phyloP scores from a whole-genome alignment of 2,888 invertebrate genomes.

The Cheilosia impressa region DNA sequence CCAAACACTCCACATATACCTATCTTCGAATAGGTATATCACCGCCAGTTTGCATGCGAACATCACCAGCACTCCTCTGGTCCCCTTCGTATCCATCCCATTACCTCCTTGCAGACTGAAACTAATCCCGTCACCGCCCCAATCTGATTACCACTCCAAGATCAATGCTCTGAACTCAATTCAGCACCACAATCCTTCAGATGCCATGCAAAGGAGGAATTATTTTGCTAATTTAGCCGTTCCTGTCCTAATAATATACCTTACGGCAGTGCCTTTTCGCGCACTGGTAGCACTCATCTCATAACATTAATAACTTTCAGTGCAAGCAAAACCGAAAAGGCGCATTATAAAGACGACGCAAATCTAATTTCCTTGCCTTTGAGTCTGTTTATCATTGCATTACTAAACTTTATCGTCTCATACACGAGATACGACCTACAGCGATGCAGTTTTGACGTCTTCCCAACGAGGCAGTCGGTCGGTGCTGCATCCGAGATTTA shows the following conservation, averaged over 20 bases:
- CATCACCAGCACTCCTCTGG: no score
- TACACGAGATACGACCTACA: not conserved
- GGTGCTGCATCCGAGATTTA: conserved; percentile 29
- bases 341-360: conserved; percentile 22
- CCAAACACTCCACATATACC: no score
- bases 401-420: conserved; percentile 50
- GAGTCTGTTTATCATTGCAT: conserved; percentile 65
- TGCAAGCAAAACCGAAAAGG: not conserved
- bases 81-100: no score
- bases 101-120: no score
- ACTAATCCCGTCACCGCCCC: no score
- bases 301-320: conserved; percentile 38
- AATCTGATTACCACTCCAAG: not conserved
- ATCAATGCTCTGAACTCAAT: not conserved
- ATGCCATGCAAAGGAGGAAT: conserved; percentile 15
- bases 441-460: conserved; percentile 36
- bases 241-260: conserved; percentile 2
- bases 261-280: not conserved
- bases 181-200: not conserved
- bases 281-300: conserved; percentile 30
- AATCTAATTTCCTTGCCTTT: conserved; percentile 66
- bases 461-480: not conserved
- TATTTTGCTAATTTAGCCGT: conserved; percentile 44
- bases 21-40: no score
- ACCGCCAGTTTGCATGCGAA: no score